phyloP scores from a whole-genome alignment of 2,113 vertebrate species.

The Notiomystis cincta region DNA sequence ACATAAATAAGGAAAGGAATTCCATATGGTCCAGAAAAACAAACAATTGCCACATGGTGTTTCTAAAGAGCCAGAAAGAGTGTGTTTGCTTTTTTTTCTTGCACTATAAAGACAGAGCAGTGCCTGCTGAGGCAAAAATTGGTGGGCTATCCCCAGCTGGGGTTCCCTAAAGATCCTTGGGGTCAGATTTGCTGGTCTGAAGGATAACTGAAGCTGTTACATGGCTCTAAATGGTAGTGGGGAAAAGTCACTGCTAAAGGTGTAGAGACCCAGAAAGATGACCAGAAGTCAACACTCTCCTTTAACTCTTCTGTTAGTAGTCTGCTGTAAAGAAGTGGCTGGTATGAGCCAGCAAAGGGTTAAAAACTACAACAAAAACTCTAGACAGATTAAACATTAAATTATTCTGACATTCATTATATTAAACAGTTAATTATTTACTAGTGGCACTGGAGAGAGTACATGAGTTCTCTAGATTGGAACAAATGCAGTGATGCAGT shows the following conservation, averaged over 20 bases:
- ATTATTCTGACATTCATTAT: conserved; percentile 7
- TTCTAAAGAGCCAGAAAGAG: neutral
- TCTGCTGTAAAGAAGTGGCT: neutral
- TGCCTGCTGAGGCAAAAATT: neutral
- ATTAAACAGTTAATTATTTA: conserved; percentile 45
- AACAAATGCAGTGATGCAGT: conserved; percentile 19
- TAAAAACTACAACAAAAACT: neutral
- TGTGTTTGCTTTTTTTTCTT: neutral
- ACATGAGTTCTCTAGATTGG: neutral
- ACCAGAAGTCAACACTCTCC: neutral
- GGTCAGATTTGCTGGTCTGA: neutral
- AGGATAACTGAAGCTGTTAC: neutral
- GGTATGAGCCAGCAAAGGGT: neutral
- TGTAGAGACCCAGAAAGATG: neutral
- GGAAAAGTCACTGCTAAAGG: neutral
- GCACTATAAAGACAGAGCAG: neutral
- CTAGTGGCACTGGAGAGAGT: neutral
- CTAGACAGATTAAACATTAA: conserved; percentile 11
- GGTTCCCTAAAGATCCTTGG: neutral
- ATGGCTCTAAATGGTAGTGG: neutral
- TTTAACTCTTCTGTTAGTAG: neutral
- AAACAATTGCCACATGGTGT: neutral
- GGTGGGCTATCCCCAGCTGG: neutral
- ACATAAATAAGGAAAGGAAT: neutral
- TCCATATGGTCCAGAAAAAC: neutral